Evolutionary conservation across 2,797 vertebrate genomes (phyloP).

Genomic region (Melanotaenia maccullochi): DNA sequence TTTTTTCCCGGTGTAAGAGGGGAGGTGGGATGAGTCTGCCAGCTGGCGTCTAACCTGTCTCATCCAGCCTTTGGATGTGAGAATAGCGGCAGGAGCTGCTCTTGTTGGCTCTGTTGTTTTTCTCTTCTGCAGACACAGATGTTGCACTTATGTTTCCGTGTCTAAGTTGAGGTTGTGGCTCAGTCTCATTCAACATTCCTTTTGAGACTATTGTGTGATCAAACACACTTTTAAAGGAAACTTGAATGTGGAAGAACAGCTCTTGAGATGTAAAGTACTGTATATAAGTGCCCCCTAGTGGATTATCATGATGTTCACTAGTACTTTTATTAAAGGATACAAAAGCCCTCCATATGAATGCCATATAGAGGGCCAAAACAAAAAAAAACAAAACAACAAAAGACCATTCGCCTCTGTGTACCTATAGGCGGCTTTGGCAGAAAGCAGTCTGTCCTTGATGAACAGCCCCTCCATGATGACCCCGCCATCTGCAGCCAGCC

Average conservation of each 20-base stretch:
- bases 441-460: conserved; percentile 95
- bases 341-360: conserved; percentile 19
- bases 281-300: conserved; percentile 82
- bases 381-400: not conserved
- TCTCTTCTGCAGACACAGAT: conserved; percentile 37
- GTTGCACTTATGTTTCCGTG: conserved; percentile 21
- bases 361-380: not conserved
- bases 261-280: conserved; percentile 54
- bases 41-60: conserved; percentile 35
- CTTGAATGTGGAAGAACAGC: conserved; percentile 29
- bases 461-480: conserved; percentile 92
- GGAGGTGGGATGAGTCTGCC: conserved; percentile 26
- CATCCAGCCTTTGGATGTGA: conserved; percentile 37
- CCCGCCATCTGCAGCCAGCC: conserved; percentile 88
- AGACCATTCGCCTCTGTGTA: not conserved
- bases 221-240: conserved; percentile 38
- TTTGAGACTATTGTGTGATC: conserved; percentile 35
- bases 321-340: conserved; percentile 7
- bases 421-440: conserved; percentile 91
- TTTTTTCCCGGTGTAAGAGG: conserved; percentile 13
- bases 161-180: conserved; percentile 33
- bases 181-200: conserved; percentile 24
- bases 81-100: conserved; percentile 31
- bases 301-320: conserved; percentile 50
- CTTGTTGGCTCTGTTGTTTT: conserved; percentile 37